Percentiles rank a stretch among this genome's conserved stretches.
phyloP scores from a whole-genome alignment of 2,797 vertebrate genomes.

The Dryobates pubescens region DNA sequence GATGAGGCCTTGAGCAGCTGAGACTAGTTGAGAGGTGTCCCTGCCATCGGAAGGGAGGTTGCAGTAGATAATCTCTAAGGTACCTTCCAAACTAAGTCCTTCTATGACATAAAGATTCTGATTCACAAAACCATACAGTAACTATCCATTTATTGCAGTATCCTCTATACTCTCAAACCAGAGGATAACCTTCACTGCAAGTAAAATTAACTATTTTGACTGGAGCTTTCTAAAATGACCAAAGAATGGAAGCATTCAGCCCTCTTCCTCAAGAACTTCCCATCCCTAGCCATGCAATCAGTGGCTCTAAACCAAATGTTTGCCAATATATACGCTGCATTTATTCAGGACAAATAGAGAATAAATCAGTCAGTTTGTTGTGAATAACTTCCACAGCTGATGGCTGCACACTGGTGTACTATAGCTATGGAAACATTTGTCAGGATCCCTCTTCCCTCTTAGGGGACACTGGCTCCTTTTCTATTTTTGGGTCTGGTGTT shows the following conservation, averaged over 20 bases:
- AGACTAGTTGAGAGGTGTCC: too few relatives aligned
- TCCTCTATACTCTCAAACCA: fast-evolving
- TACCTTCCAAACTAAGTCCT: too few relatives aligned
- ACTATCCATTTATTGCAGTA: fast-evolving
- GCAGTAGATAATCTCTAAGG: too few relatives aligned
- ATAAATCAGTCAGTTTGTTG: slow-evolving; percentile 22
- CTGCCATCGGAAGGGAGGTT: too few relatives aligned
- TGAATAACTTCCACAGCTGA: not conserved
- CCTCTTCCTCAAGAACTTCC: not conserved
- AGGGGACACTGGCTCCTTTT: not conserved
- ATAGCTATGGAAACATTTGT: not conserved
- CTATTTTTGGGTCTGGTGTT: not conserved
- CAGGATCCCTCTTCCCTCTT: not conserved
- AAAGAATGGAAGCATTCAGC: not conserved
- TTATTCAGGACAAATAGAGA: slow-evolving; percentile 46
- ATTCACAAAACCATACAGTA: fast-evolving
- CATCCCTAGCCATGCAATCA: not conserved
- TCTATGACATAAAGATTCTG: too few relatives aligned
- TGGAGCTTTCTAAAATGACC: not conserved
- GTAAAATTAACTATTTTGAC: not conserved
- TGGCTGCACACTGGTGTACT: not conserved
- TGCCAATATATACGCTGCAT: slow-evolving; percentile 1
- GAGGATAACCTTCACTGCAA: not conserved
- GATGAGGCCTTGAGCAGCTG: too few relatives aligned
- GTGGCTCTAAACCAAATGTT: slow-evolving; percentile 53